phyloP scores from a whole-genome alignment of 2,113 vertebrate genomes.

The Trematocara stigmaticum region DNA sequence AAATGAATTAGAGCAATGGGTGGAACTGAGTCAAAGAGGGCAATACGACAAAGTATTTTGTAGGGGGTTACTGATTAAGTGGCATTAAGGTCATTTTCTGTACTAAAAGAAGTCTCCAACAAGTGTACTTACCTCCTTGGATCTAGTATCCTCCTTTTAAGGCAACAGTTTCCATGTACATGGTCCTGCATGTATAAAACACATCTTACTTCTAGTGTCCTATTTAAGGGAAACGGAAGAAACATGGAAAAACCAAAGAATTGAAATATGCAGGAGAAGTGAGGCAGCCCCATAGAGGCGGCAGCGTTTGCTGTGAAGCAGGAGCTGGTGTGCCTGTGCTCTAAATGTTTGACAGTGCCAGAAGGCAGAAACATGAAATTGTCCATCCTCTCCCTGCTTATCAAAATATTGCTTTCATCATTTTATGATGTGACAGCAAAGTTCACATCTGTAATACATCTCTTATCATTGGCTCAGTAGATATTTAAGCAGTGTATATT shows the following conservation, averaged over 20 bases:
- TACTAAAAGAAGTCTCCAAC: not conserved
- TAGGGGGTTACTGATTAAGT: fast-evolving
- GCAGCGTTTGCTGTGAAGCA: not conserved
- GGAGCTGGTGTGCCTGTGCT: not conserved
- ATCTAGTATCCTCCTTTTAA: not conserved
- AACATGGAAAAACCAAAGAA: not conserved
- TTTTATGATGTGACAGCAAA: not conserved
- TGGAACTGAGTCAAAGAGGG: not conserved
- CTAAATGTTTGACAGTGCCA: not conserved
- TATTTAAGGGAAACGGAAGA: not conserved
- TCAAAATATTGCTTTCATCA: slow-evolving; percentile 30
- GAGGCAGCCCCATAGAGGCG: not conserved
- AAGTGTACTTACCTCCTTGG: not conserved
- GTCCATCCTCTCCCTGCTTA: not conserved
- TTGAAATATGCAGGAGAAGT: not conserved
- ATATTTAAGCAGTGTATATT: slow-evolving; percentile 10
- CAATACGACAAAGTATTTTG: not conserved
- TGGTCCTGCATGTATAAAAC: not conserved
- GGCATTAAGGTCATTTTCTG: not conserved
- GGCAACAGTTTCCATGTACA: not conserved
- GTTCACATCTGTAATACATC: slow-evolving; percentile 25
- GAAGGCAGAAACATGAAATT: slow-evolving; percentile 6
- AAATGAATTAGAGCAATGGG: not conserved
- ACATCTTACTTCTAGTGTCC: not conserved
- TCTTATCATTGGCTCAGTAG: not conserved